Evolutionary conservation across 2,888 invertebrate genomes (phyloP).

Genomic region (Dicyrtoma fusca): DNA sequence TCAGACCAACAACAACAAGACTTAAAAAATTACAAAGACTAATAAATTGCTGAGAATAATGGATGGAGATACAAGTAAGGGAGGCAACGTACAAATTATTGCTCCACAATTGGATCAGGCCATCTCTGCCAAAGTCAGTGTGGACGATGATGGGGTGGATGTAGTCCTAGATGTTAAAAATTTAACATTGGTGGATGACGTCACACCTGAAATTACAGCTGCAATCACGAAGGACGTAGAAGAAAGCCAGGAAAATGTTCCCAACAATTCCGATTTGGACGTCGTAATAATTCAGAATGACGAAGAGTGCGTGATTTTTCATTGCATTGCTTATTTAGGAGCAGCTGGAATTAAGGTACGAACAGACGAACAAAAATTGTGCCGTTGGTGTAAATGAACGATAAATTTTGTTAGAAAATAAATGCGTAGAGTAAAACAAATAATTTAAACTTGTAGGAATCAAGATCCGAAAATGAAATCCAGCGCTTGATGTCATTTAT

Average conservation of each 20-base stretch:
- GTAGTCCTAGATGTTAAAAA: neutral
- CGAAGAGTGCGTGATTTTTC: constrained; percentile 88
- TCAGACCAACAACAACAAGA: too few relatives aligned
- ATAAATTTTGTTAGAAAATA: neutral
- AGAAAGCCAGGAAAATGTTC: neutral
- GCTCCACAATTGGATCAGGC: neutral
- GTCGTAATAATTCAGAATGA: constrained; percentile 58
- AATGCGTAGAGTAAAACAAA: neutral
- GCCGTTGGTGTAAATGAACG: too few relatives aligned
- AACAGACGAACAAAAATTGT: too few relatives aligned
- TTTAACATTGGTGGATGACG: neutral
- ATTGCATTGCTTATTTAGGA: constrained; percentile 90
- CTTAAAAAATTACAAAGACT: neutral
- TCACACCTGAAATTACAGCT: neutral
- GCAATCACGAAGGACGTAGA: neutral
- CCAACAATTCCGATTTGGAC: neutral
- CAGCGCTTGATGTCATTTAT: constrained; percentile 90
- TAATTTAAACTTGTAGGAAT: constrained; percentile 59
- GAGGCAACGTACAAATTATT: neutral
- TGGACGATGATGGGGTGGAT: neutral
- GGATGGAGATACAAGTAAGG: constrained; percentile 5
- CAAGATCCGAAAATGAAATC: constrained; percentile 89
- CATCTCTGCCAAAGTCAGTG: neutral
- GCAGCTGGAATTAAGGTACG: constrained; percentile 74
- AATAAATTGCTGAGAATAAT: neutral